phyloP scores from a whole-genome alignment of 2,888 invertebrate species.

The Drosophila sordidula region DNA sequence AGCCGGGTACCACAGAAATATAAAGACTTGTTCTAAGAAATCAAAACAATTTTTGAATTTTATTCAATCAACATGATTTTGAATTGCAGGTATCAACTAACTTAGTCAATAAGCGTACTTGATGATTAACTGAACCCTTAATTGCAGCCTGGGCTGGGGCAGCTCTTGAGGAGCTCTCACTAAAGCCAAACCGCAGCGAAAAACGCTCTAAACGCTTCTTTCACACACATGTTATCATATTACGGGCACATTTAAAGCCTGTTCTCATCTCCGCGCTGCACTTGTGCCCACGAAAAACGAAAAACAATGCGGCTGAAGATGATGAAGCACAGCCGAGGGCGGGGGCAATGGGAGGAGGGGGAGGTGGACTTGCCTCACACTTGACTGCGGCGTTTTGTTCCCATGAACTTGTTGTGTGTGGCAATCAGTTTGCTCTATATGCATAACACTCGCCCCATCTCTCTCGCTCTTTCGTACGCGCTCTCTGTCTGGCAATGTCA shows the following conservation, averaged over 20 bases:
- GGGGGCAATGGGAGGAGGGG: neutral
- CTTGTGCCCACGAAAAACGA: conserved; percentile 26
- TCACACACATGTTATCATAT: conserved; percentile 52
- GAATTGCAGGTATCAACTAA: neutral
- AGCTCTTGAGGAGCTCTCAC: neutral
- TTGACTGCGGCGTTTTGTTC: conserved; percentile 68
- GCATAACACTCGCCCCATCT: conserved; percentile 40
- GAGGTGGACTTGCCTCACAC: conserved; percentile 47
- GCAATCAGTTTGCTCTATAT: conserved; percentile 60
- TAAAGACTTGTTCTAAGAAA: too few species aligned
- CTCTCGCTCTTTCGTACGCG: neutral
- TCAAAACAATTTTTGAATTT: too few species aligned
- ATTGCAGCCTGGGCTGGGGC: too few species aligned
- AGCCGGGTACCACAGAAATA: too few species aligned
- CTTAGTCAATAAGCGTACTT: neutral
- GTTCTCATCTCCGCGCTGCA: conserved; percentile 5
- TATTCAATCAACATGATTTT: too few species aligned
- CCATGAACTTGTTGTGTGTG: conserved; percentile 68
- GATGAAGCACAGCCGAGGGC: neutral
- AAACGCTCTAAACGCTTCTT: conserved; percentile 1
- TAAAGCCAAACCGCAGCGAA: too few species aligned
- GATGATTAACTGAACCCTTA: neutral
- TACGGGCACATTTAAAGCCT: conserved; percentile 36
- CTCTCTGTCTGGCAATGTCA: conserved; percentile 14
- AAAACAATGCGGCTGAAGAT: conserved; percentile 27